Evolutionary conservation across 1,140 invertebrate genomes (phyloP), one percentile per base, ranked within the genome.

Genomic region (Nebria ingens): DNA sequence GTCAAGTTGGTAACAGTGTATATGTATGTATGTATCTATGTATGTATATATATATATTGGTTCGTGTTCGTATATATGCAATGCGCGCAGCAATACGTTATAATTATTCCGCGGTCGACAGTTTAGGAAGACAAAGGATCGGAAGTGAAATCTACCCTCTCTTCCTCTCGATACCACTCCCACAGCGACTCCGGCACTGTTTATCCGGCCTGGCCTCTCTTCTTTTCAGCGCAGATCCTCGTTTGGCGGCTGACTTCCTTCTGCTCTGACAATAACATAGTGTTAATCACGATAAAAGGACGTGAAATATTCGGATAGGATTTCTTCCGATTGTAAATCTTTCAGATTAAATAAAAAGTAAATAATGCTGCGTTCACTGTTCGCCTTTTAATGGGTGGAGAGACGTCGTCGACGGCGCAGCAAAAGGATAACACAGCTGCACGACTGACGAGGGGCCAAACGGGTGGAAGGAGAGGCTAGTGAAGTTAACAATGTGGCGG

Each of bases 271-370:
- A 45, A 45, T 45, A 45, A 45, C 15, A 45, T 45, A 45, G 40
- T 45, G 40, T 45, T 45, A 45, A 45, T 45, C 40, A 45, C 40
- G 40, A 45, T 45, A 45, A 45, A 45, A 45, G 40, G 40, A 45
- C 40, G 40, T 45, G 40, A 45, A 45, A 45, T 45, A 45, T 45
- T 45, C 40, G 6, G 40, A 45, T 45, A 45, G 40, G 40, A 45
- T 45, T 45, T 45, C 40, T 45, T 45, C 15, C 40, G 40, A 45
- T 45, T 45, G 15, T 45, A 45, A 45, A 45, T 45, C 40, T 45
- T 45, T 45, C 40, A 45, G 40, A 45, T 45, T 45, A 45, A 45
- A 45, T 45, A 45, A 45, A 45, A 45, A 45, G 40, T 45, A 45
- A 45, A 45, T 45, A 45, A 45, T 45, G 40, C 40, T 17, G 40